Evolutionary conservation across 2,113 vertebrate genomes (phyloP).

Genomic region (Melierax canorus): DNA sequence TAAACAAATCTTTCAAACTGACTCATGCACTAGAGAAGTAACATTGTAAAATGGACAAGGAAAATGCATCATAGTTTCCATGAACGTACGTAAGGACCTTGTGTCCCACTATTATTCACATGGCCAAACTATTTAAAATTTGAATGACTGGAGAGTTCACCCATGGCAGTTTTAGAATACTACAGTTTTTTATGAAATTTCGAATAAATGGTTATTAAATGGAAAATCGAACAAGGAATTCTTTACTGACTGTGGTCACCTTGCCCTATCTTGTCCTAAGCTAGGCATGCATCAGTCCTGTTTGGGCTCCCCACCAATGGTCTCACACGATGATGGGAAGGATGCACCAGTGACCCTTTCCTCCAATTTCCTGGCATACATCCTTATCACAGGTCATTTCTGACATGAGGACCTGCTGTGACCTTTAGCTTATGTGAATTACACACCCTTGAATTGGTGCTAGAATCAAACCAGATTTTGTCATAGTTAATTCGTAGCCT

Average conservation of each 20-base stretch:
- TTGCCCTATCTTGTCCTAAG: background rate
- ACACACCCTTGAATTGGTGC: background rate
- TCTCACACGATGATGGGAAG: background rate
- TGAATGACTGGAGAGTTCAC: background rate
- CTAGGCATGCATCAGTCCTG: background rate
- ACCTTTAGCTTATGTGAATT: background rate
- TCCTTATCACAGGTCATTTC: background rate
- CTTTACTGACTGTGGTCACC: background rate
- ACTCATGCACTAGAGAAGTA: background rate
- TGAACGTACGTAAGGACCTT: background rate
- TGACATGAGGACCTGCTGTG: rapidly evolving
- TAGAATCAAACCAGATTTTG: background rate
- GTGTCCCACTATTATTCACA: background rate
- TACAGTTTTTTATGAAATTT: background rate
- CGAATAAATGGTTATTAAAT: background rate
- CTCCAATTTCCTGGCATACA: background rate
- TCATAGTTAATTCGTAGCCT: background rate
- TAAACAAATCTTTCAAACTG: slow-evolving; percentile 2
- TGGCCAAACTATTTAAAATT: background rate
- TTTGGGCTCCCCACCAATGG: background rate
- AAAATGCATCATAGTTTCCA: background rate
- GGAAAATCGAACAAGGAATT: background rate
- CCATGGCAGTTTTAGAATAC: background rate
- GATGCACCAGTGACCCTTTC: background rate
- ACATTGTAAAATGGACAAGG: background rate